Evolutionary conservation across 2,113 vertebrate species (phyloP), one percentile per base, ranked within the genome.

Genomic region (Phaethon lepturus): DNA sequence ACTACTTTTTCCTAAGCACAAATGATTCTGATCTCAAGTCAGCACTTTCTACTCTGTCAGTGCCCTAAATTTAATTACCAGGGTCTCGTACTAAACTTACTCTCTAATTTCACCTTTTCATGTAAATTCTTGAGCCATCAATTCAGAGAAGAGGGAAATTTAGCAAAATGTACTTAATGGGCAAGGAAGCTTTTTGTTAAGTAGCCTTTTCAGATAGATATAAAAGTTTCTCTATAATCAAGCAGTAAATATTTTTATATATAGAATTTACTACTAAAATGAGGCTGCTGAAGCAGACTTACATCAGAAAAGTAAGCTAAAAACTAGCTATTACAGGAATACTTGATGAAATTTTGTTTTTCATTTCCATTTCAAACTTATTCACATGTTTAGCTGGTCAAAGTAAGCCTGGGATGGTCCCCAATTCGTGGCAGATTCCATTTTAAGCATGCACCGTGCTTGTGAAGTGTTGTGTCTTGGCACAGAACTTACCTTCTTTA

Each of bases 401-500:
- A 90, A 90, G 96, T 53, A 88, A 97, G 91, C 96, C 97, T 94
- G 97, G 97, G 94, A 96, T 95, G 92, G 91, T 56, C 49, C 95
- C 95, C 64, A 42, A 73, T 35, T 40, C 0, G 35, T 73, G 90
- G 77, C 42, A 80, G 75, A 73, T 33, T 7, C 16, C 55, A 38
- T 14, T n/a, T 69, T 79, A 80, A 64, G 67, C 98, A 97, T 98
- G 97, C 98, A 96, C 35, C 58, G 75, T 96, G 97, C 97, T 66
- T 6, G 31, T 58, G 72, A 87, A 86, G 52, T 26, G 55, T 8
- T 24, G 66, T 25, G 47, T 50, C 93, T 81, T 84, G 76, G 72
- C 92, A 83, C 13, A n/a, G 69, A 86, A 95, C 98, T 98, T 97
- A 98, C 98, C 98, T 98, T 96, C 71, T 92, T 97, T 91, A 75